Evolutionary conservation across 2,888 invertebrate species (phyloP), one percentile per base, ranked within the genome.

Genomic region (Oscheius sp.): DNA sequence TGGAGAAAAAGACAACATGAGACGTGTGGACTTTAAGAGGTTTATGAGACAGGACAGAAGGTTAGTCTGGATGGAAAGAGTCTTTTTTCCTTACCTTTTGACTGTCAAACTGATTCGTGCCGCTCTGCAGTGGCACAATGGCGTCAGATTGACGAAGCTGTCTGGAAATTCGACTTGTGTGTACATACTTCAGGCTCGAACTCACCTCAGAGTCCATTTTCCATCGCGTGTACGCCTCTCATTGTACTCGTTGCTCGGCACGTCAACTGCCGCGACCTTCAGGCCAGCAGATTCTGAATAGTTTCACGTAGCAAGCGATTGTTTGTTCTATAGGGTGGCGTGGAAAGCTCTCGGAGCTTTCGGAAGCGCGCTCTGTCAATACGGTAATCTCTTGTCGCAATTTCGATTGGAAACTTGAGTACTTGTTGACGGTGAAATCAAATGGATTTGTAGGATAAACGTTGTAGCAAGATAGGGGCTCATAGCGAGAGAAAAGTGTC

Each of bases 101-200:
- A 48, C 85, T 85, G 77, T 85, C 85, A 76, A 87, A 87, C 78
- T 86, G 86, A 72, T 87, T 87, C 13, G 87, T 87, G 73, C 87
- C 87, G 11, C 82, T 83, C 73, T 87, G 87, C 29, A 87, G 83
- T 7, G 87, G 87, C 11, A 87, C 87, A 57, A 86, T 82, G 65
- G 86, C 88, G 76, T 88, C 88, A 58, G 88, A 88, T 75, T 87
- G 87, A 32, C 83, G 75, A 10, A 83, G 75, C 75, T 83, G 83
- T 42, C 80, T 77, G 42, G 7, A 42, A 42, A 42, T 3, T 42
- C 7, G 42, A 42, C 3, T 42, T 7, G 4, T 5, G 7, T 42
- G 42, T 5, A 42, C 3, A 42, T 21, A 21, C 21, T 42, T 7
- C 7, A 3, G 42, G 3, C 7, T 42, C 42, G 42, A 7, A 42